phyloP scores from a whole-genome alignment of 1,140 invertebrate genomes.

The Paraescarpia echinospica region DNA sequence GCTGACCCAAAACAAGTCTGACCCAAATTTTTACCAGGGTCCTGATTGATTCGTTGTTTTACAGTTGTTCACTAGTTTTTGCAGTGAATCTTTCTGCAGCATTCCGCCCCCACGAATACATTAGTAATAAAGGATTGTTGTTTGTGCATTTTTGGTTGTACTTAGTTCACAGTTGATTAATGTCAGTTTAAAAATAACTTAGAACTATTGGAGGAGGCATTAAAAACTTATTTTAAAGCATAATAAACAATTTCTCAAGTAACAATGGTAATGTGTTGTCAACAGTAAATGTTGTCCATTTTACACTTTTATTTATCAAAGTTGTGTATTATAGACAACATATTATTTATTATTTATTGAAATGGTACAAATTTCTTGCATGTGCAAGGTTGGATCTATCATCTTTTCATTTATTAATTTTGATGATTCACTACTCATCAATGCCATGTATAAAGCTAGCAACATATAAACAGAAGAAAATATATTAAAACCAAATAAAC shows the following conservation, averaged over 20 bases:
- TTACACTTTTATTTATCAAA: no score
- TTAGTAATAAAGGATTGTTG: neutral
- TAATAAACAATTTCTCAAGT: no score
- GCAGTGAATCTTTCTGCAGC: neutral
- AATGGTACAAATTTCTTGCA: no score
- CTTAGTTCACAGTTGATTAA: neutral
- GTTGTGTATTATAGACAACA: no score
- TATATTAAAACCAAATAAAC: neutral
- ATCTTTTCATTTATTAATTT: no score
- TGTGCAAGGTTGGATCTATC: no score
- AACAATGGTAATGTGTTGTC: no score
- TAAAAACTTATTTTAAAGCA: neutral
- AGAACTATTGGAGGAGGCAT: neutral
- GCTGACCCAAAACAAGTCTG: neutral
- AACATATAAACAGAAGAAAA: neutral
- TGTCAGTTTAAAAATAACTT: neutral
- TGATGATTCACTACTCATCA: no score
- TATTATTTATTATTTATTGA: no score
- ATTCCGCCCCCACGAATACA: neutral
- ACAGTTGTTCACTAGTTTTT: neutral
- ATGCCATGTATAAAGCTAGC: no score
- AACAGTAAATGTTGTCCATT: no score
- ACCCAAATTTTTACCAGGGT: neutral
- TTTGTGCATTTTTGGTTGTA: neutral
- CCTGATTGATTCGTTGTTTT: neutral